Evolutionary conservation across 35 echinoderm and acorn worm genomes (phyloP).

Genomic region (Lytechinus pictus): DNA sequence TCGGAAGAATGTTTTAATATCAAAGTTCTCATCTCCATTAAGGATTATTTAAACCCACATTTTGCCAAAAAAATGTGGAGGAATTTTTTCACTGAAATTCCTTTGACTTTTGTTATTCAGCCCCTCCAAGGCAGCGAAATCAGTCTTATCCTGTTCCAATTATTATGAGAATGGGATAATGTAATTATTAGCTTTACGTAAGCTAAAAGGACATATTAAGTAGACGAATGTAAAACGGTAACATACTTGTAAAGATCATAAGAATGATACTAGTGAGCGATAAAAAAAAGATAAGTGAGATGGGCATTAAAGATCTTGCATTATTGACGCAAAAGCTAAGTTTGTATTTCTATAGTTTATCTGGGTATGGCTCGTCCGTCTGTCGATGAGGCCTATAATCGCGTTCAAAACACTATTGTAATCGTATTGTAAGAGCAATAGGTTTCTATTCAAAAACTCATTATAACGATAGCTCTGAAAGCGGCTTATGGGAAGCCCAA

Average conservation of each 20-base stretch:
- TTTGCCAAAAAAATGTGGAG: background rate
- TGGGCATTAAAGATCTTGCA: constrained; percentile 2
- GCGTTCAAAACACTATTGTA: constrained; percentile 64
- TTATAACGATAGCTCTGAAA: constrained; percentile 67
- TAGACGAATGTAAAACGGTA: background rate
- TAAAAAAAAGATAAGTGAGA: background rate
- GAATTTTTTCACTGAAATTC: background rate
- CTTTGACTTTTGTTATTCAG: background rate
- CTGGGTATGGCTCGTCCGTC: background rate
- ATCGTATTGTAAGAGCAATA: constrained; percentile 42
- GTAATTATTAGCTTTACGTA: background rate
- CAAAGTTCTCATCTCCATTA: background rate
- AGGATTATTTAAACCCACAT: background rate
- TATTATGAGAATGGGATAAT: background rate
- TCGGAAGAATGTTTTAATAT: background rate
- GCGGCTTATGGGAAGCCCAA: constrained; percentile 47
- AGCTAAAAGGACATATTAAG: background rate
- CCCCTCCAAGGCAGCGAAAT: background rate
- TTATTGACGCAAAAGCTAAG: background rate
- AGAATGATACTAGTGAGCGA: background rate
- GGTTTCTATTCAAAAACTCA: constrained; percentile 41
- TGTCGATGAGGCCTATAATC: constrained; percentile 33
- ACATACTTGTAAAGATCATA: background rate
- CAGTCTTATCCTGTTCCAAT: background rate
- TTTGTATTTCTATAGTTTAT: constrained; percentile 7